Evolutionary conservation across 2,888 invertebrate species (phyloP).

Genomic region (Anarsia innoxiella): DNA sequence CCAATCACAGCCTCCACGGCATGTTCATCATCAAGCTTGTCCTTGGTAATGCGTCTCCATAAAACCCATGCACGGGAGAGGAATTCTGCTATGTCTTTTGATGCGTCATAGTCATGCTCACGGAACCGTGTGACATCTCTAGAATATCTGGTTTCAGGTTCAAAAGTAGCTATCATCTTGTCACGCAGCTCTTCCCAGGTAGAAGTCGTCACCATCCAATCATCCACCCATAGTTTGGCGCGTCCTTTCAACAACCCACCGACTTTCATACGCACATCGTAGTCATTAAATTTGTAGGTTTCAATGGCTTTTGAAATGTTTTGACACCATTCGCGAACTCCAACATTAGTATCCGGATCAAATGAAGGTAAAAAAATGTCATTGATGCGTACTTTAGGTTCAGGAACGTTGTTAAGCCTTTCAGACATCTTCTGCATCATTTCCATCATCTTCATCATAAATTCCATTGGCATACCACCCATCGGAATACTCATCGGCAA

Average conservation of each 20-base stretch:
- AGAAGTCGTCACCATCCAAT: conserved; percentile 24
- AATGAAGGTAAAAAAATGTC: conserved; percentile 25
- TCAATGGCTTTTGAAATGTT: conserved; percentile 20
- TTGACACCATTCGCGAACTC: conserved; percentile 25
- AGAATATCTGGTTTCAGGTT: conserved; percentile 28
- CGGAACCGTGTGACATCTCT: conserved; percentile 23
- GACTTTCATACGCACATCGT: too few relatives aligned
- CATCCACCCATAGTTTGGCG: conserved; percentile 25
- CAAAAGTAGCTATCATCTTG: conserved; percentile 18
- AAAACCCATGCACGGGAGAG: conserved; percentile 19
- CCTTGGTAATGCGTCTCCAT: conserved; percentile 12
- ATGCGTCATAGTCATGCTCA: conserved; percentile 23
- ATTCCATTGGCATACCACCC: too few relatives aligned
- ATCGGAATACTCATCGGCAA: too few relatives aligned
- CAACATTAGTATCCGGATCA: conserved; percentile 23
- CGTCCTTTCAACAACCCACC: conserved; percentile 25
- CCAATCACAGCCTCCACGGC: conserved; percentile 25
- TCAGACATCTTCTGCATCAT: too few relatives aligned
- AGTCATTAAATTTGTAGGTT: conserved; percentile 19
- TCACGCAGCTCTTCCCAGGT: conserved; percentile 23
- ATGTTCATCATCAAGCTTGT: conserved; percentile 15
- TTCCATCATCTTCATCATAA: too few relatives aligned
- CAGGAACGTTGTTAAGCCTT: too few relatives aligned
- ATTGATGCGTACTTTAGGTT: conserved; percentile 19
- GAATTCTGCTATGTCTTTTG: conserved; percentile 25